Evolutionary conservation across 2,888 invertebrate species (phyloP), one percentile per base, ranked within the genome.

Genomic region (Dendrolimus houi): DNA sequence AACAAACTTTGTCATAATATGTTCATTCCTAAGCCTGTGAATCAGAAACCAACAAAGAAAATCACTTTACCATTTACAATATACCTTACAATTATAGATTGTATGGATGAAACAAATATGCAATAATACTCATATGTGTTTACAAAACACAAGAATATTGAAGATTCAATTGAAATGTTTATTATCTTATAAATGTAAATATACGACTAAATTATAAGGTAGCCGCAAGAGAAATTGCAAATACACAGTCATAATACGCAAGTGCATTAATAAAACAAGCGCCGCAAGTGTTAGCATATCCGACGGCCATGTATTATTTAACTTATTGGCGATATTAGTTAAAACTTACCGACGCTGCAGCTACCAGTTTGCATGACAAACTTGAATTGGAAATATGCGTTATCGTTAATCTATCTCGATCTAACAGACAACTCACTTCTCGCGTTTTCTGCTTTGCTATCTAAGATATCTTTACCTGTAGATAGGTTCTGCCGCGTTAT

Each of bases 351-450:
- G 29, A 29, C 3, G 29, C 29, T 29, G 6, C 29, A 62, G 62
- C 64, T 64, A 72, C 71, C 61, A 65, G 74, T 72, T 69, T 69
- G 68, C 47, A 72, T 75, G 75, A 74, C 69, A 72, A 68, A 69
- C 70, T 70, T 62, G 66, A 66, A 68, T 68, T 68, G 68, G 66
- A 69, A 74, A 73, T 69, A 72, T 67, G 63, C 67, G 65, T 77
- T 78, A 84, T 81, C 80, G 61, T 65, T 63, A 62, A 77, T 74
- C 69, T 67, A 71, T 72, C 70, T 73, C 67, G 75, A 79, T 81
- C 71, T 75, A 64, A 73, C 74, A 74, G 77, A 87, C 86, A 80
- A 78, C 85, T 85, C 79, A 86, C 82, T 87, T 47, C 7, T 10
- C 47, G 29, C 29, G 3, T 6, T 29, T 29, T 29, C 29, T 29